Evolutionary conservation across 64 coral and sea anemone genomes (phyloP), one percentile per base, ranked within the genome.

Genomic region (Catalaphyllia jardinei): DNA sequence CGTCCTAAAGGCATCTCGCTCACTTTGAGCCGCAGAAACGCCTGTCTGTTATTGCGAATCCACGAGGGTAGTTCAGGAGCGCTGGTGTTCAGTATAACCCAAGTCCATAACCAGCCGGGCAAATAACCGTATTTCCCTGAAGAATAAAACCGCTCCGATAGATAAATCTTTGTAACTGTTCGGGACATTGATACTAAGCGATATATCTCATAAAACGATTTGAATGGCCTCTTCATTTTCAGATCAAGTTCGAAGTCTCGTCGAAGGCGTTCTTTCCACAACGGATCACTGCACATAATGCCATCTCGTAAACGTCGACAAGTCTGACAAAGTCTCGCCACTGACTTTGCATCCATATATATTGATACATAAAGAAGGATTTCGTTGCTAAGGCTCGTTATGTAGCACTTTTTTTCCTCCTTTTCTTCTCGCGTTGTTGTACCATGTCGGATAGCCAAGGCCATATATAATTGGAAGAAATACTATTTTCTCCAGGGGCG

Each of bases 41-140:
- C 55, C 27, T 96, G 88, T 18, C 91, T 87, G 88, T 96, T 91
- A 24, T 92, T 89, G 20, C 76, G 72, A 89, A 96, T 91, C 94
- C 94, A 96, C 1, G 81, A 77, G 4, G 94, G 94, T 20, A 96
- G 77, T 24, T 83, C 83, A 17, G 94, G 94, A 18, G 91, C 87
- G 8, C 87, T 93, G 3, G 94, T 93, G 69, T 96, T 96, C 18
- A 96, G 39, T 24, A 93, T 89, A 54, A 88, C 78, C 95, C 95
- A 97, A 27, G 95, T 97, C 95, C 95, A 97, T 19, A 97, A 80
- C 95, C 95, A 97, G 4, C 95, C 95, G 18, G 95, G 95, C 22
- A 97, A 83, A 79, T 87, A 75, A 13, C 95, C 95, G 72, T 90
- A 97, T 63, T 89, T 89, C 11, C 91, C 91, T 27, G 95, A 96